Percentiles rank a stretch among this genome's conserved stretches.
Evolutionary conservation across 2,113 vertebrate genomes (phyloP).

Genomic region (Galeopterus variegatus): DNA sequence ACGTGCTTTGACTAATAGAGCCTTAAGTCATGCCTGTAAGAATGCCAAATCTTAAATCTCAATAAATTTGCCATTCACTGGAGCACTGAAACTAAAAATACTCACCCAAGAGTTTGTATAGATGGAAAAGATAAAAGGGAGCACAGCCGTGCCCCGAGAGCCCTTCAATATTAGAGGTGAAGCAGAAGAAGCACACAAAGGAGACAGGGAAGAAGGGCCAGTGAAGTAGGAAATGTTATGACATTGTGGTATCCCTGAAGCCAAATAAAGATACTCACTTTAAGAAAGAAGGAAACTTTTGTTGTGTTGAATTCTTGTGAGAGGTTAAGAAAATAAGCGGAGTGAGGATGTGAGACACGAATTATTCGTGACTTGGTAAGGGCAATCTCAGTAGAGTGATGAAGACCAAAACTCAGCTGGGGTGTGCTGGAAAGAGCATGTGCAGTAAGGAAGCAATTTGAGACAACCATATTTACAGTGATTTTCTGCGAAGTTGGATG

Average conservation of each 20-base stretch:
- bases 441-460: background rate
- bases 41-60: background rate
- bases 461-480: background rate
- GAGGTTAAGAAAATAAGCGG: background rate
- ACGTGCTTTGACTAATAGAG: background rate
- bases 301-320: background rate
- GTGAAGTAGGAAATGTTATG: background rate
- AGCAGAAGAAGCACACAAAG: slow-evolving; percentile 23
- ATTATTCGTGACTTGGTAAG: background rate
- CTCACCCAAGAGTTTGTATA: background rate
- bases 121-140: slow-evolving; percentile 2
- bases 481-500: background rate
- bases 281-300: background rate
- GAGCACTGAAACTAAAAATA: background rate
- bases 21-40: background rate
- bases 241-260: background rate
- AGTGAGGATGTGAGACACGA: background rate
- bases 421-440: background rate
- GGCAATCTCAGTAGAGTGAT: background rate
- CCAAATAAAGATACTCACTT: background rate
- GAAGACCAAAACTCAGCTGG: background rate
- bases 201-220: background rate
- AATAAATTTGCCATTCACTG: slow-evolving; percentile 19
- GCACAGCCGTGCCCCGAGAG: background rate
- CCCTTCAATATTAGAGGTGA: background rate